phyloP scores from a whole-genome alignment of 2,113 vertebrate genomes.

The Thalassoma bifasciatum region DNA sequence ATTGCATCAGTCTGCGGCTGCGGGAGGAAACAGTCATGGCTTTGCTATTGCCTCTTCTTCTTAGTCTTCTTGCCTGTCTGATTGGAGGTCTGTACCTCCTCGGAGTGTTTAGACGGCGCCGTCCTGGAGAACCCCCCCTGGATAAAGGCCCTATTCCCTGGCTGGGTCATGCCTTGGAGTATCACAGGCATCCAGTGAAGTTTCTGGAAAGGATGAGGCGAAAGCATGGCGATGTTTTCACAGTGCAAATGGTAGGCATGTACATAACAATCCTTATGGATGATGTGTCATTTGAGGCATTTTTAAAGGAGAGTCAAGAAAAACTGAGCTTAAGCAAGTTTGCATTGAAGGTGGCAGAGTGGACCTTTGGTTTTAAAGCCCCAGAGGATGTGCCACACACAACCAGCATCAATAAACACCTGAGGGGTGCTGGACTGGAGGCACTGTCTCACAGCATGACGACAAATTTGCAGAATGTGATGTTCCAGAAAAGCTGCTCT shows the following conservation, averaged over 20 bases:
- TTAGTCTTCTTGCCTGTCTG: constrained; percentile 58
- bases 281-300: constrained; percentile 84
- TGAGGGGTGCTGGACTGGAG: constrained; percentile 87
- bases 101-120: constrained; percentile 78
- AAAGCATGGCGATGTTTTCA: constrained; percentile 91
- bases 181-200: constrained; percentile 82
- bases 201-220: constrained; percentile 87
- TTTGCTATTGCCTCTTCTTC: constrained; percentile 73
- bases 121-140: constrained; percentile 87
- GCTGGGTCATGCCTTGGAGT: constrained; percentile 89
- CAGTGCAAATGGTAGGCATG: constrained; percentile 85
- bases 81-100: constrained; percentile 81
- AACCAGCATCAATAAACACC: constrained; percentile 74
- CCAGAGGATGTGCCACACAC: fast-evolving
- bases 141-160: constrained; percentile 91
- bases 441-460: constrained; percentile 86
- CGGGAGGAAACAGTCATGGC: constrained; percentile 72
- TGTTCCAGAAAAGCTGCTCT: constrained; percentile 71
- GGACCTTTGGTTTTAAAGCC: constrained; percentile 82
- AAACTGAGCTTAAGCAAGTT: constrained; percentile 85
- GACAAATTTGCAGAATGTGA: constrained; percentile 85
- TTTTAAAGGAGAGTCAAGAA: constrained; percentile 83
- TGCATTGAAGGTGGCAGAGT: constrained; percentile 74
- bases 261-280: constrained; percentile 93
- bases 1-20: neutral